A percentile compares a stretch with the other conserved stretches of the same genome.
These are phyloP conservation scores for Coelopa pilipes DNA, from an alignment of 2,888 invertebrate genomes.

Conservation along the genomic window DNA sequence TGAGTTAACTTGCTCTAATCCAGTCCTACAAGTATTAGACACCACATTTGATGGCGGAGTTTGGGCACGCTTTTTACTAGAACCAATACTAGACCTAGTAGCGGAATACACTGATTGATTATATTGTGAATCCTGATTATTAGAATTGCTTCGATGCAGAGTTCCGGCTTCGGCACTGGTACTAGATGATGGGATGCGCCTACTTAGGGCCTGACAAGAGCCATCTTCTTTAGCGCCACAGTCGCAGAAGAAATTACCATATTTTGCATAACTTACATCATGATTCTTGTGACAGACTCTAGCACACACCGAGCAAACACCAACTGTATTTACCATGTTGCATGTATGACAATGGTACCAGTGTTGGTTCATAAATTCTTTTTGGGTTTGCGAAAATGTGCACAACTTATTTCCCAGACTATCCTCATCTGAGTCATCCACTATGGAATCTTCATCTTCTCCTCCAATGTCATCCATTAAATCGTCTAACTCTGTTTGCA, in stretches of 20 bases:
- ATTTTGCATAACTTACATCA: conserved; percentile 96
- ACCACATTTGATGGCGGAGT: conserved; percentile 66
- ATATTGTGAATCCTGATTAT: conserved; percentile 51
- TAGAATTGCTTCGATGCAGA: conserved; percentile 50
- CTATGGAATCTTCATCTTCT: conserved; percentile 91
- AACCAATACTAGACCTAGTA: conserved; percentile 46
- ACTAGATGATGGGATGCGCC: conserved; percentile 52
- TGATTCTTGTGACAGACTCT: conserved; percentile 96
- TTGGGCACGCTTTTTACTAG: conserved; percentile 73
- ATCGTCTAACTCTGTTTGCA: conserved; percentile 76
- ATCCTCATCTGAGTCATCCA: conserved; percentile 74
- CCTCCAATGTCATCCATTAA: conserved; percentile 91
- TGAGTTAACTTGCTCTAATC: conserved; percentile 16
- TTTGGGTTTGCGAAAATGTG: conserved; percentile 95
- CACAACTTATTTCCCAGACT: conserved; percentile 78
- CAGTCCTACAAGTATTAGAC: not conserved
- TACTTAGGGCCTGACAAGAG: conserved; percentile 73
- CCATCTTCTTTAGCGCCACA: conserved; percentile 96
- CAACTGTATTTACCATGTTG: conserved; percentile 97
- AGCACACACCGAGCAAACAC: conserved; percentile 97
- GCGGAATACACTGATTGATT: conserved; percentile 27
- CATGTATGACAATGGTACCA: conserved; percentile 99
- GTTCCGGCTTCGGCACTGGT: conserved; percentile 26
- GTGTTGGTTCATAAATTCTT: conserved; percentile 97
- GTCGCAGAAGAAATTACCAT: conserved; percentile 99